A percentile compares a stretch with the other conserved stretches of the same genome.
Conservation (phyloP, 1,140 invertebrate species). For the Drosophila sechellia region DNA sequence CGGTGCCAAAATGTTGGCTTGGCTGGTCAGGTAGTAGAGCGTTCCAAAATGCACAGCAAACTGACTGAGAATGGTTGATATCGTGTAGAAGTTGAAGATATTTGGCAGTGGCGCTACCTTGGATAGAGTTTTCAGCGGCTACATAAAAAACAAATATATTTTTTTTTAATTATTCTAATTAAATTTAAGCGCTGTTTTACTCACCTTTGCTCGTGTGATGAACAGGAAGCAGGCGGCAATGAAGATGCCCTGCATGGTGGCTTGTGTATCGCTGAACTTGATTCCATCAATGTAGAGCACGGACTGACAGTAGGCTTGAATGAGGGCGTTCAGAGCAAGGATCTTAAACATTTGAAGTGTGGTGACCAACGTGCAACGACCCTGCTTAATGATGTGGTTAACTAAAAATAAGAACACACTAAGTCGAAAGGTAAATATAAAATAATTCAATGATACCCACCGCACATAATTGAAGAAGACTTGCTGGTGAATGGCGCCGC, state of each 20-base stretch:
- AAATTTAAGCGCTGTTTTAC: neutral
- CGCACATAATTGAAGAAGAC: slow-evolving; percentile 97
- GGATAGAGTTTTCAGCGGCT: slow-evolving; percentile 97
- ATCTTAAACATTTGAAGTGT: slow-evolving; percentile 99
- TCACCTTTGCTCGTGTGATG: slow-evolving; percentile 98
- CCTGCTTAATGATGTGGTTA: slow-evolving; percentile 99
- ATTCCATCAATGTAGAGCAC: slow-evolving; percentile 99
- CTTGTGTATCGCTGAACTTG: slow-evolving; percentile 98
- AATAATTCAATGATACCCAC: slow-evolving; percentile 30
- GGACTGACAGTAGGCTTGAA: slow-evolving; percentile 99
- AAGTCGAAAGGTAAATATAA: neutral
- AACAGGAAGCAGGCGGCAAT: slow-evolving; percentile 98
- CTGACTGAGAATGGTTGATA: slow-evolving; percentile 97
- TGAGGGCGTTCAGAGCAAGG: slow-evolving; percentile 98
- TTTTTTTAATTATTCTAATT: neutral
- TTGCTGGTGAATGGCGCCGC: slow-evolving; percentile 99
- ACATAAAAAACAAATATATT: slow-evolving; percentile 74
- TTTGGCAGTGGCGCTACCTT: slow-evolving; percentile 98
- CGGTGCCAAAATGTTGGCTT: slow-evolving; percentile 89
- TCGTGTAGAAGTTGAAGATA: slow-evolving; percentile 99
- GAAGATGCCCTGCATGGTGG: slow-evolving; percentile 97
- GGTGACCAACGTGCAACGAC: slow-evolving; percentile 98
- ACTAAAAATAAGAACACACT: slow-evolving; percentile 87
- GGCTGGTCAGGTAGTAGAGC: slow-evolving; percentile 94
- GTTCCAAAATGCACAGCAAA: slow-evolving; percentile 98